A percentile compares a stretch with the other conserved stretches of the same genome.
phyloP scores from a whole-genome alignment of 2,888 invertebrate species.

The Thysanoteuthis rhombus region DNA sequence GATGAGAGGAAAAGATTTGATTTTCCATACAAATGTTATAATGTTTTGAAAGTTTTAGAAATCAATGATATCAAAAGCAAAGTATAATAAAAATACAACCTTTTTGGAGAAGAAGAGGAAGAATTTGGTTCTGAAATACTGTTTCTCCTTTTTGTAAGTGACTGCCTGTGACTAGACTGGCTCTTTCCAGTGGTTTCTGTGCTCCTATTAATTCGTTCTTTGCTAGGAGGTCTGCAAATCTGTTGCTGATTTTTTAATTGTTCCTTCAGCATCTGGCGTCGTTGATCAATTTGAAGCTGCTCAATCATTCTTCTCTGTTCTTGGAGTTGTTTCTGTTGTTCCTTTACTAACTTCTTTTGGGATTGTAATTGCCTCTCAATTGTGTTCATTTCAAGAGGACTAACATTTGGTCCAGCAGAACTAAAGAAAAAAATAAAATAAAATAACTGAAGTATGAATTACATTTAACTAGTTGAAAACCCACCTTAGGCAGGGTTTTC shows the following conservation, averaged over 20 bases:
- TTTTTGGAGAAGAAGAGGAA: neutral
- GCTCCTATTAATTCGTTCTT: conserved; percentile 48
- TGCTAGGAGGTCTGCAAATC: conserved; percentile 41
- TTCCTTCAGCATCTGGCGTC: conserved; percentile 27
- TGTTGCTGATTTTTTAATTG: conserved; percentile 33
- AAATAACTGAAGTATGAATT: neutral
- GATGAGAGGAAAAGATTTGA: too few relatives aligned
- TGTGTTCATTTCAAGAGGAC: neutral
- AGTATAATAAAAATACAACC: neutral
- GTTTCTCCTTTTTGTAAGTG: neutral
- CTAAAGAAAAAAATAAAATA: neutral
- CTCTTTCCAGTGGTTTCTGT: conserved; percentile 45
- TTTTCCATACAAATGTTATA: too few relatives aligned
- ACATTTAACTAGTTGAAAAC: too few relatives aligned
- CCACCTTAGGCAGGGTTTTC: too few relatives aligned
- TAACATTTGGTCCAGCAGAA: neutral
- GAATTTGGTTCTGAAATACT: neutral
- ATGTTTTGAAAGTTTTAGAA: neutral
- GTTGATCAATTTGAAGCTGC: conserved; percentile 54
- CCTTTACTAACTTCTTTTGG: conserved; percentile 62
- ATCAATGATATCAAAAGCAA: neutral
- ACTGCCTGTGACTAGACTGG: neutral
- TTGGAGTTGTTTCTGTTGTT: conserved; percentile 61
- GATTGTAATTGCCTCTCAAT: conserved; percentile 57
- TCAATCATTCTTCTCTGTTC: conserved; percentile 61